These are phyloP conservation scores for Antitype chi DNA, from an alignment of 2,888 invertebrate genomes.

Conservation along the genomic window DNA sequence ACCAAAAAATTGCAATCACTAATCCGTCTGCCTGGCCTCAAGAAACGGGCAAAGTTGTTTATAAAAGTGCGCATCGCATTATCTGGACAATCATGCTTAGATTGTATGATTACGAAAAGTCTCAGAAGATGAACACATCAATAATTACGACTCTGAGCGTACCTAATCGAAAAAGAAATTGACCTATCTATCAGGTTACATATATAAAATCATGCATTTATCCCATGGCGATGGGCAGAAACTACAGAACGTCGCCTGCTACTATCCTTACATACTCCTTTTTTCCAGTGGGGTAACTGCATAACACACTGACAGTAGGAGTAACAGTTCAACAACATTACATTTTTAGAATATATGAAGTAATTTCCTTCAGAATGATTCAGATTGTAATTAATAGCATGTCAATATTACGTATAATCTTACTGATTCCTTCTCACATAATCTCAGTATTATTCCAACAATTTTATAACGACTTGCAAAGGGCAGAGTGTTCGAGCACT, in stretches of 20 bases:
- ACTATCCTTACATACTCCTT: too few relatives aligned
- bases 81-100: background rate
- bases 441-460: conserved; percentile 18
- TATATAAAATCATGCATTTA: background rate
- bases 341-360: too few relatives aligned
- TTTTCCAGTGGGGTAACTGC: too few relatives aligned
- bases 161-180: background rate
- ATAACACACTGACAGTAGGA: too few relatives aligned
- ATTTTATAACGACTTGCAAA: conserved; percentile 54
- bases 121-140: background rate
- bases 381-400: too few relatives aligned
- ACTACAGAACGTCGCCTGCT: background rate
- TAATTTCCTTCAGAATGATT: too few relatives aligned
- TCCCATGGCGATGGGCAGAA: background rate
- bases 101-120: background rate
- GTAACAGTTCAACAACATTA: too few relatives aligned
- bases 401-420: background rate
- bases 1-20: background rate
- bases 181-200: background rate
- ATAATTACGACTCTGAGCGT: background rate
- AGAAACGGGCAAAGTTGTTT: background rate
- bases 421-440: conserved; percentile 41
- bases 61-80: background rate
- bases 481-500: conserved; percentile 39
- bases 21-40: background rate